Evolutionary conservation across 2,888 invertebrate genomes (phyloP), one percentile per base, ranked within the genome.

Genomic region (Tipula unca): DNA sequence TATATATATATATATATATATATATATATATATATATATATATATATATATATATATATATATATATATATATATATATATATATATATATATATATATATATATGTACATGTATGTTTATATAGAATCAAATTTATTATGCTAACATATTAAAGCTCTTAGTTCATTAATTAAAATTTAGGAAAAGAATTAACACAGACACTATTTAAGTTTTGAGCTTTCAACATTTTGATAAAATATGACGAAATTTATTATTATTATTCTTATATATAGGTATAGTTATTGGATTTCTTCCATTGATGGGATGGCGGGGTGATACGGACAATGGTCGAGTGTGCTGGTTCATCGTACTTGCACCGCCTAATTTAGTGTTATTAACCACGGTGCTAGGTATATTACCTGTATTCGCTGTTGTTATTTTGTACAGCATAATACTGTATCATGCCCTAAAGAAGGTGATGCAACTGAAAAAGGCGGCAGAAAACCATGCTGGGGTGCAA

Each of bases 341-440:
- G 91, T 94, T 94, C 88, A 92, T 93, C 25, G 88, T 92, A 1
- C 88, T 94, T 0, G 93, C 92, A 85, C 94, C 94, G 13, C 92
- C 91, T 36, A 88, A 90, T 42, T 88, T 94, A 54, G 91, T 94
- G 86, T 87, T 93, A 32, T 88, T 93, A 32, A 94, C 93, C 85
- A 92, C 93, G 0, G 87, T 92, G 8, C 87, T 93, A 8, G 94
- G 94, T 86, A 89, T 92, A 0, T 88, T 93, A 85, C 94, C 94
- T 2, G 89, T 92, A 6, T 20, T 90, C 1, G 85, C 90, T 1
- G 90, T 92, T 0, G 87, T 91, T 1, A 89, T 93, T 0, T 89
- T 94, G 10, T 94, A 94, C 87, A 91, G 92, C 0, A 92, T 93
- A 4, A 94, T 94, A 86, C 89, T 94, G 87, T 90, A 92, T 85